Conservation (phyloP, 2,797 vertebrate genomes). For the Valencia hispanica region DNA sequence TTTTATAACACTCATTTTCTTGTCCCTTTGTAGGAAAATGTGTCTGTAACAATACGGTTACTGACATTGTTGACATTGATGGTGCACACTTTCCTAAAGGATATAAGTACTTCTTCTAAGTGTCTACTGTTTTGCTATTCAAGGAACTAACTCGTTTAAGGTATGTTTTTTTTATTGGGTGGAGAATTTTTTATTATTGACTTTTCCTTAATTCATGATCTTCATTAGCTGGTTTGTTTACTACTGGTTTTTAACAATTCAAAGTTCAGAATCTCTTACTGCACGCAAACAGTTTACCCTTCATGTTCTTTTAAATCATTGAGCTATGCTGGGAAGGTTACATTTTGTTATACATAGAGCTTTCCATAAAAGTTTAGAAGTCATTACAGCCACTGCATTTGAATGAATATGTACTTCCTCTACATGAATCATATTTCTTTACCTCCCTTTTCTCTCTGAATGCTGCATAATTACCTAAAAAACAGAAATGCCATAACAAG, state of each 20-base stretch:
- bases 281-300: too few relatives aligned
- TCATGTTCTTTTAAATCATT: conserved; percentile 6
- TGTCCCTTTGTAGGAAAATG: background rate
- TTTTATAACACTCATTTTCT: background rate
- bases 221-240: too few relatives aligned
- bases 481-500: background rate
- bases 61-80: background rate
- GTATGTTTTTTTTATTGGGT: background rate
- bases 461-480: background rate
- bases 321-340: conserved; percentile 25
- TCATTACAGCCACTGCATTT: conserved; percentile 1
- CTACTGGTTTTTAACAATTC: background rate
- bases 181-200: too few relatives aligned
- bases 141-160: background rate
- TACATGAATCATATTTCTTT: background rate
- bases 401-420: background rate
- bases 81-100: background rate
- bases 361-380: background rate
- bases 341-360: background rate
- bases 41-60: background rate
- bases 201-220: too few relatives aligned
- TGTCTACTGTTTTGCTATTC: background rate
- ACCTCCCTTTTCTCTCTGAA: background rate
- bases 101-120: background rate
- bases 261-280: background rate